These are phyloP conservation scores for Margarornis squamiger DNA, from an alignment of 2,797 vertebrate species.

Conservation along the genomic window DNA sequence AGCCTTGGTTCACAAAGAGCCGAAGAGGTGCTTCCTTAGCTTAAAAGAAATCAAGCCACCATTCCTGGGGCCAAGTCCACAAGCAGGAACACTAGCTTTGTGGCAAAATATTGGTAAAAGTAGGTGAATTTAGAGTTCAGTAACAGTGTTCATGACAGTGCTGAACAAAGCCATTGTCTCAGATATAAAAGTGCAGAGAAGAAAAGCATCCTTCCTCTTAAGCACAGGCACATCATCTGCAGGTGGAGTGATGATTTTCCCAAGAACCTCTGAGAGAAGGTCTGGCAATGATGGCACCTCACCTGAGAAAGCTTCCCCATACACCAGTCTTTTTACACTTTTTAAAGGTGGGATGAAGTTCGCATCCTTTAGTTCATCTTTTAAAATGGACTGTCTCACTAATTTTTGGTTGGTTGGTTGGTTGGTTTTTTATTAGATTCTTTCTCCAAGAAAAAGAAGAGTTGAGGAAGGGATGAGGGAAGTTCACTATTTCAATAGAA, in stretches of 20 bases:
- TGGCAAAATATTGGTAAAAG: neutral
- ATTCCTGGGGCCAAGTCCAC: neutral
- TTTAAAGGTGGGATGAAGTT: neutral
- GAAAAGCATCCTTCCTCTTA: neutral
- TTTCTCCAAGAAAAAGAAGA: neutral
- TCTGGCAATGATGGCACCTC: neutral
- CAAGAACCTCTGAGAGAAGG: neutral
- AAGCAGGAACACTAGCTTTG: neutral
- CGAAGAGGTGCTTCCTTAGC: neutral
- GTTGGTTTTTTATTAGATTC: neutral
- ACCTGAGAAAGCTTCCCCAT: neutral
- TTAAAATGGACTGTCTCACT: neutral
- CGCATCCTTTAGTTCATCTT: neutral
- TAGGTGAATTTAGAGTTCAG: neutral
- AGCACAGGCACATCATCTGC: neutral
- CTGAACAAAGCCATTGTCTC: neutral
- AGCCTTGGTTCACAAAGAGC: neutral
- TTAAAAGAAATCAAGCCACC: neutral
- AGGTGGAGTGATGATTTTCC: neutral
- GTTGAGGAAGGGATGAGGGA: neutral
- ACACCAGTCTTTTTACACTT: neutral
- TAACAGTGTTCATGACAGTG: neutral
- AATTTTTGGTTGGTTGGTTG: neutral
- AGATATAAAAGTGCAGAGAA: rapidly evolving
- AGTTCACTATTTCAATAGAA: neutral